These are phyloP conservation scores for Scaptomyza pallida DNA, from an alignment of 1,140 invertebrate genomes.

Conservation along the genomic window DNA sequence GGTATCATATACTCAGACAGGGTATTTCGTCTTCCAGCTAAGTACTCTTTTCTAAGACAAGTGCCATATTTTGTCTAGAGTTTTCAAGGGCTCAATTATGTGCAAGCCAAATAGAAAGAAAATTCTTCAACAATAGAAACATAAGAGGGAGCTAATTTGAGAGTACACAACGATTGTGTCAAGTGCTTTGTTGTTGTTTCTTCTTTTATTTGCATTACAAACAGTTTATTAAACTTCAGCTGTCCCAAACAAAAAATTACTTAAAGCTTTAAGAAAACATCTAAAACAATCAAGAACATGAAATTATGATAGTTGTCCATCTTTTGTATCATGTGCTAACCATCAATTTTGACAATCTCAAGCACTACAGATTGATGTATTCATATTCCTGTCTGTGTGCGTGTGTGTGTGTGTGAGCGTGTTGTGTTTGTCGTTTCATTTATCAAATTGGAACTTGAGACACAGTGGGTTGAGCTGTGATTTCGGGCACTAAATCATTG, in stretches of 20 bases:
- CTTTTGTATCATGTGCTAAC: conserved; percentile 7
- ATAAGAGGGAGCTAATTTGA: too few species aligned
- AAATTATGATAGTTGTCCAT: conserved; percentile 7
- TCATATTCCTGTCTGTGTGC: conserved; percentile 21
- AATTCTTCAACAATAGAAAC: too few species aligned
- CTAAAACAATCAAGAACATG: conserved; percentile 10
- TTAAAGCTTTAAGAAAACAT: neutral
- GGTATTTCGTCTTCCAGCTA: too few species aligned
- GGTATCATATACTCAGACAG: too few species aligned
- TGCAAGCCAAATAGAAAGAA: too few species aligned
- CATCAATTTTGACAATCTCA: conserved; percentile 9
- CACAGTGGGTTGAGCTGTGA: conserved; percentile 40
- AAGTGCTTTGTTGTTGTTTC: neutral
- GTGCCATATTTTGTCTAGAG: too few species aligned
- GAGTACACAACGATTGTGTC: neutral
- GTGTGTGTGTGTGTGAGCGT: too few species aligned
- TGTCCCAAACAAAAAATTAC: neutral
- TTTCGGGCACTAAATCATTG: conserved; percentile 73
- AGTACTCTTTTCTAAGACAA: too few species aligned
- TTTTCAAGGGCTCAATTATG: too few species aligned
- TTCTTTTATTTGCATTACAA: neutral
- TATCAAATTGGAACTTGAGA: conserved; percentile 59
- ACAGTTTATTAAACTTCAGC: neutral
- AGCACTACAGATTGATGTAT: conserved; percentile 30
- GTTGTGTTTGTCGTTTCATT: conserved; percentile 62